Evolutionary conservation across 2,113 vertebrate species (phyloP), one percentile per base, ranked within the genome.

Genomic region (Halichoeres trimaculatus): DNA sequence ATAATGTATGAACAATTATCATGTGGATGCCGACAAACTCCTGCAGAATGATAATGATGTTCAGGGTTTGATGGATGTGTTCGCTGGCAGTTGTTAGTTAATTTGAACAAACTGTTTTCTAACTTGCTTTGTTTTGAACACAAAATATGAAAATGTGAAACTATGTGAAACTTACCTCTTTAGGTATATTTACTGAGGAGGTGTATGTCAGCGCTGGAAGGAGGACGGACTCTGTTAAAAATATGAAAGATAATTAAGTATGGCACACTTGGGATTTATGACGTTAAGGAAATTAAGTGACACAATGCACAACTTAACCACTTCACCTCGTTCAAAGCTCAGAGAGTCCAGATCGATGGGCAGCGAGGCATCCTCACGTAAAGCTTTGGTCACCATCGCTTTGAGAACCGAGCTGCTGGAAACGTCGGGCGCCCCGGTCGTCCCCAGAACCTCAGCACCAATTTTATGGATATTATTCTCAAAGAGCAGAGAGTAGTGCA

Each of bases 401-500:
- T 92, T 93, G 70, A 98, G 94, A 20, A 88, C 89, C 13, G 80
- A 61, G 7, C 80, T 78, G n/a, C 88, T 81, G 2, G 91, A 66
- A 16, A 78, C 74, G 34, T 64, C 41, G n/a, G 82, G 87, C 55
- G 70, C 23, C 63, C 53, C 30, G 23, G 90, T 87, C 30, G 83
- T 84, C 0, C 30, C 30, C 30, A 30, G 30, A 30, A 59, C 89
- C 53, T 93, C 91, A 26, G 89, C 77, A 13, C 38, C 74, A 16
- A 88, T 66, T 63, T 87, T 78, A 62, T 87, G 76, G 19, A 63
- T 50, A 1, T 86, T 92, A 17, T 74, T 92, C 88, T 94, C 95
- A 82, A 98, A 98, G 81, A 94, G 70, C 3, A 95, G 93, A 11
- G 87, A 88, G 20, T 96, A 96, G 24, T 85, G 89, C 43, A 96